phyloP scores from a whole-genome alignment of 2,888 invertebrate genomes.

The Drosophila koepferae region DNA sequence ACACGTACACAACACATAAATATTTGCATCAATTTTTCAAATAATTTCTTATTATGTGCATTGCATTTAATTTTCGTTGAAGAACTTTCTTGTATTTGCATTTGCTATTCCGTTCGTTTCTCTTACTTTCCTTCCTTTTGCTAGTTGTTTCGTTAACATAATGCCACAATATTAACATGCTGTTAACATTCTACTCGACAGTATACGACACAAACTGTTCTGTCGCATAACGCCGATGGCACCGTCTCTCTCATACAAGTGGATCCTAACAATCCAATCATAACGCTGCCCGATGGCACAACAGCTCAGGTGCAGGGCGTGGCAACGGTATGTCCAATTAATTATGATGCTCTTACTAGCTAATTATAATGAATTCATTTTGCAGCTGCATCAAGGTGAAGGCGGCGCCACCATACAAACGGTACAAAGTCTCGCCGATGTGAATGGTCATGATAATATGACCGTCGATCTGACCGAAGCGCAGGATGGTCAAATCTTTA shows the following conservation, averaged over 20 bases:
- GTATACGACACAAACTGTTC: slow-evolving; percentile 94
- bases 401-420: slow-evolving; percentile 87
- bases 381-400: slow-evolving; percentile 89
- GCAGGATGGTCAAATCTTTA: slow-evolving; percentile 97
- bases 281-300: slow-evolving; percentile 97
- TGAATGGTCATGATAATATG: slow-evolving; percentile 92
- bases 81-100: not conserved
- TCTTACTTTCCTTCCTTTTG: not conserved
- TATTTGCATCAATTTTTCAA: slow-evolving; percentile 4
- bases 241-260: slow-evolving; percentile 98
- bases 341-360: no score
- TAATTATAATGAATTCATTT: no score
- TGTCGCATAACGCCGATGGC: slow-evolving; percentile 98
- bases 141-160: not conserved
- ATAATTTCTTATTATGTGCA: slow-evolving; percentile 3
- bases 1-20: not conserved
- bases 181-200: slow-evolving; percentile 83
- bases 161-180: not conserved
- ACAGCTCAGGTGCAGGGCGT: slow-evolving; percentile 95
- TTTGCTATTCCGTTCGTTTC: not conserved
- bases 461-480: slow-evolving; percentile 97
- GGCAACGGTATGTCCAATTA: slow-evolving; percentile 79
- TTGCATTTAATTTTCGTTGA: slow-evolving; percentile 10
- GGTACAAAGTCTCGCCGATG: slow-evolving; percentile 89
- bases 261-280: slow-evolving; percentile 96